These are phyloP conservation scores for Saiga tatarica DNA, from an alignment of 2,113 vertebrate genomes.

Conservation along the genomic window DNA sequence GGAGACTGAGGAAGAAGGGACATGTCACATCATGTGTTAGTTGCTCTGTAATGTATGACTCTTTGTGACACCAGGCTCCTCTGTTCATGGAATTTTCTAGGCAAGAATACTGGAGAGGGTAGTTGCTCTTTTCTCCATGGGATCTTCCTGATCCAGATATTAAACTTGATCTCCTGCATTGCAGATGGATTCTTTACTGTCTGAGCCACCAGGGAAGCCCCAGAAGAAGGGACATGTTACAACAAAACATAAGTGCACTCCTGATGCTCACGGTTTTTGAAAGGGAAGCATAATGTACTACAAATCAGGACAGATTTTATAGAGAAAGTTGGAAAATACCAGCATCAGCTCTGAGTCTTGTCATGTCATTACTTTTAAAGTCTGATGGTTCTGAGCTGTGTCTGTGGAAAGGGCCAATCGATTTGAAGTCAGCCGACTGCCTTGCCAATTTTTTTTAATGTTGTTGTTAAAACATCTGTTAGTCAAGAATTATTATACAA, in stretches of 20 bases:
- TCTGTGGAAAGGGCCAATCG: constrained; percentile 30
- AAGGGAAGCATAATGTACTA: background rate
- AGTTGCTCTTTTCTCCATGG: background rate
- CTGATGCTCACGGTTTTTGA: background rate
- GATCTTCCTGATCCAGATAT: background rate
- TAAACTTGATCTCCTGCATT: background rate
- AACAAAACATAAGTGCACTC: background rate
- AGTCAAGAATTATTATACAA: constrained; percentile 50
- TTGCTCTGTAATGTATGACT: background rate
- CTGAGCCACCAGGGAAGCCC: background rate
- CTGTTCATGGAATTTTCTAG: background rate
- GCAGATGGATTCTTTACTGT: background rate
- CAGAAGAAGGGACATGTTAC: background rate
- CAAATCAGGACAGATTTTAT: background rate
- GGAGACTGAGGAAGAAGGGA: background rate
- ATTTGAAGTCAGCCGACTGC: constrained; percentile 7
- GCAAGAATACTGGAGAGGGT: background rate
- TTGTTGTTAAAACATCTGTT: constrained; percentile 63
- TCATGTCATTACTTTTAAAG: background rate
- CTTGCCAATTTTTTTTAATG: constrained; percentile 44
- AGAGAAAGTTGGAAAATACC: background rate
- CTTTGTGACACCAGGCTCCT: background rate
- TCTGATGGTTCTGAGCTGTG: constrained; percentile 41
- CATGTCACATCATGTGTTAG: background rate
- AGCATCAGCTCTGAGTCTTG: background rate